Percentiles rank a stretch among this genome's conserved stretches.
phyloP scores from a whole-genome alignment of 2,113 vertebrate species.

The Hippotragus niger region DNA sequence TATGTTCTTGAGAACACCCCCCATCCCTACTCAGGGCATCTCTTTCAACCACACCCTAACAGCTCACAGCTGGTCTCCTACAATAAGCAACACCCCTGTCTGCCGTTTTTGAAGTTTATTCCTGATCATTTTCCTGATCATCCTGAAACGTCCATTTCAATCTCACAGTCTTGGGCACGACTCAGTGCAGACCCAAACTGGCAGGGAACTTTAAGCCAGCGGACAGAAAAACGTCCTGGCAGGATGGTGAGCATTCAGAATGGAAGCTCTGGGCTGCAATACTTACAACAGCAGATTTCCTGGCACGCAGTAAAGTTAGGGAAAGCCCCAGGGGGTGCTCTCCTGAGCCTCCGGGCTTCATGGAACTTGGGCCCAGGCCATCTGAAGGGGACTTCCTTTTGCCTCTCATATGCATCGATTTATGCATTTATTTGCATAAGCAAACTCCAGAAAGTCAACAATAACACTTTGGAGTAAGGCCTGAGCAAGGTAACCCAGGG shows the following conservation, averaged over 20 bases:
- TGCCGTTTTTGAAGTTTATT: not conserved
- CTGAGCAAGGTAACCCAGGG: not conserved
- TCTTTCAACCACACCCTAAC: not conserved
- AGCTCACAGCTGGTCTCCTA: not conserved
- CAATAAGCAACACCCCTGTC: not conserved
- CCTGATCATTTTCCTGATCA: not conserved
- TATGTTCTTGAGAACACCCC: not conserved
- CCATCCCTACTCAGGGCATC: not conserved
- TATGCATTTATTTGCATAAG: constrained; percentile 30
- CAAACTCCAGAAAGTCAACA: not conserved
- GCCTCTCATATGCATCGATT: not conserved
- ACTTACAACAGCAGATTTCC: not conserved
- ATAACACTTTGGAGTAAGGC: not conserved
- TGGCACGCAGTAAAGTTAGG: not conserved
- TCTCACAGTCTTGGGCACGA: not conserved
- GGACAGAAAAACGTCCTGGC: not conserved
- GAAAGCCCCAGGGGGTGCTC: not conserved
- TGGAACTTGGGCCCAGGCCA: not conserved
- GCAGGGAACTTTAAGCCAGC: not conserved
- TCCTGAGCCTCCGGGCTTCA: not conserved
- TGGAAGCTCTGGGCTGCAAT: not conserved
- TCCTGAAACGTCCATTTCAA: not conserved
- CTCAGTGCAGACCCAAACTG: not conserved
- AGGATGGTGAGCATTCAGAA: not conserved
- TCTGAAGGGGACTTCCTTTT: not conserved